Percentiles rank a stretch among this genome's conserved stretches.
These are phyloP conservation scores for Heteropelma amictum DNA, from an alignment of 2,888 invertebrate species.

Conservation along the genomic window DNA sequence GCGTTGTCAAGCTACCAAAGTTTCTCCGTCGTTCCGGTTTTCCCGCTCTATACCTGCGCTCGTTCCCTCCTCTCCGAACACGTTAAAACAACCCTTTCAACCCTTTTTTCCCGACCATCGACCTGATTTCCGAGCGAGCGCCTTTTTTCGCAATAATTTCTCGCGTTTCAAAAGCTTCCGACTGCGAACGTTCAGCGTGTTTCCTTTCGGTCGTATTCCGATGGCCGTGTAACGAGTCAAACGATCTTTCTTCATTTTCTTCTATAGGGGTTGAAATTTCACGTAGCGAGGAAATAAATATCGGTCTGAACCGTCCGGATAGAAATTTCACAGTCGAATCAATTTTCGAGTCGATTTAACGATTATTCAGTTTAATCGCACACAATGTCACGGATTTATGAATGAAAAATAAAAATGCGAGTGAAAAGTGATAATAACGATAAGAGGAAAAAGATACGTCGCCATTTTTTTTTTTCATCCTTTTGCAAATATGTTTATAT, in stretches of 20 bases:
- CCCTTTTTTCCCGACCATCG: conserved; percentile 48
- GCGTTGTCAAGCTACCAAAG: conserved; percentile 21
- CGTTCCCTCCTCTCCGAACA: conserved; percentile 25
- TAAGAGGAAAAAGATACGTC: not conserved
- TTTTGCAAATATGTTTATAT: conserved; percentile 2
- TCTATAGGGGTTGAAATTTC: conserved; percentile 22
- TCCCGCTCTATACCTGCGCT: conserved; percentile 55
- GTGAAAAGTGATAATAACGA: not conserved
- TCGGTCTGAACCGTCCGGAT: conserved; percentile 6
- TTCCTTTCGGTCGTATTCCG: conserved; percentile 22
- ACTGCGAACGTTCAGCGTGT: not conserved
- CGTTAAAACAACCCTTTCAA: conserved; percentile 57
- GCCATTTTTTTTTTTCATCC: no score
- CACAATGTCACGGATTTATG: not conserved
- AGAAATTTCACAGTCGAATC: conserved; percentile 43
- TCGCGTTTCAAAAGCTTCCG: conserved; percentile 34
- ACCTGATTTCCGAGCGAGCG: conserved; percentile 60
- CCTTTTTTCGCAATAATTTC: conserved; percentile 62
- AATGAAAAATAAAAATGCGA: not conserved
- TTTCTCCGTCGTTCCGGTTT: conserved; percentile 31
- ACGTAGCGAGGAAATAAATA: conserved; percentile 5
- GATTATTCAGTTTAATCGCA: conserved; percentile 31
- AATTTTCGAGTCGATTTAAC: conserved; percentile 47
- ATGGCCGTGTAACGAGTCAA: conserved; percentile 30
- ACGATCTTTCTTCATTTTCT: not conserved